These are phyloP conservation scores for Aratinga solstitialis DNA, from an alignment of 2,797 vertebrate genomes.

Conservation along the genomic window DNA sequence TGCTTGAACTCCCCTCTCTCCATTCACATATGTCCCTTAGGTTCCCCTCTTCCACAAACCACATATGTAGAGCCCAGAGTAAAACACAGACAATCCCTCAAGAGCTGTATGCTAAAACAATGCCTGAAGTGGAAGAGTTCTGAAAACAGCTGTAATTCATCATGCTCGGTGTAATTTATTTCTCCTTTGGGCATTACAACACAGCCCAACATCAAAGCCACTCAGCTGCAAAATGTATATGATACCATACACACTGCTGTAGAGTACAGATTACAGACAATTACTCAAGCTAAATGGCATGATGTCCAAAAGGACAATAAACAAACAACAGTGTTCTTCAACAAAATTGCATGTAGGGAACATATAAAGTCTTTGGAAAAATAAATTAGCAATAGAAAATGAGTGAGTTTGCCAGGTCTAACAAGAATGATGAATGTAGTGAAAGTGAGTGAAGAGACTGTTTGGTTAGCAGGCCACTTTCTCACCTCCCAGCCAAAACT, in stretches of 20 bases:
- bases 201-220: not conserved
- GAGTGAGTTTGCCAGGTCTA: not conserved
- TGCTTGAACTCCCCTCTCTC: not conserved
- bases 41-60: not conserved
- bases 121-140: not conserved
- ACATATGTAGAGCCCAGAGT: not conserved
- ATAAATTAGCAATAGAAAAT: not conserved
- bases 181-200: conserved; percentile 7
- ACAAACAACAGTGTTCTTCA: not conserved
- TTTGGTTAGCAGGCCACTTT: not conserved
- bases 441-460: not conserved
- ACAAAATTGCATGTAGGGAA: not conserved
- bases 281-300: not conserved
- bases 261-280: not conserved
- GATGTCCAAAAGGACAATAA: not conserved
- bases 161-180: not conserved
- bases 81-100: not conserved
- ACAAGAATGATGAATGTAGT: not conserved
- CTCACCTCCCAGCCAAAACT: not conserved
- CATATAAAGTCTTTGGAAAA: not conserved
- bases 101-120: not conserved
- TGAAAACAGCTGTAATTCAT: conserved; percentile 39
- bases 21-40: not conserved
- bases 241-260: not conserved
- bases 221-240: not conserved